Evolutionary conservation across 2,888 invertebrate species (phyloP).

Genomic region (Leuctra nigra): DNA sequence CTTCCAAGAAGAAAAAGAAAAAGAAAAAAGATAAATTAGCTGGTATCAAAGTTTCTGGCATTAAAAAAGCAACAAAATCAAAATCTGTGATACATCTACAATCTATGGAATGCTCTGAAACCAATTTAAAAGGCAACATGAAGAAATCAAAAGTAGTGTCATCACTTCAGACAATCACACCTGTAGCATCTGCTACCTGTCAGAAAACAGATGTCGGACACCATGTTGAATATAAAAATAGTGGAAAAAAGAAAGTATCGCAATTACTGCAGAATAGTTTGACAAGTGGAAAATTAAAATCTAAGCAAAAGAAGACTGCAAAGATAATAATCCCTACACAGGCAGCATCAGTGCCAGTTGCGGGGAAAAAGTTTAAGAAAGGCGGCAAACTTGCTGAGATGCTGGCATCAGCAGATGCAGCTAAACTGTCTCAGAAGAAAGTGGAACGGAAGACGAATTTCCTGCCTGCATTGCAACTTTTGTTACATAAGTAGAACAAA

Average conservation of each 20-base stretch:
- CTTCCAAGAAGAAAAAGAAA: conserved; percentile 22
- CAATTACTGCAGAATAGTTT: too few relatives aligned
- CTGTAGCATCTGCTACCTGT: too few relatives aligned
- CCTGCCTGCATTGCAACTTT: background rate
- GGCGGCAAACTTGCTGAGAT: conserved; percentile 14
- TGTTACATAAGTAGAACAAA: background rate
- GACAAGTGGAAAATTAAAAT: background rate
- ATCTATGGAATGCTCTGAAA: too few relatives aligned
- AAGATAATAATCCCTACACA: background rate
- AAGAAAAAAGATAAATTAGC: conserved; percentile 18
- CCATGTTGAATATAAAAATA: too few relatives aligned
- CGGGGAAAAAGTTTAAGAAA: conserved; percentile 7
- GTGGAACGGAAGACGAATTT: conserved; percentile 2
- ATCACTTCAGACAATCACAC: too few relatives aligned
- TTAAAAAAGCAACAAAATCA: conserved; percentile 1
- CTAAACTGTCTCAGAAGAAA: conserved; percentile 13
- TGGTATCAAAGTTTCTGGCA: conserved; percentile 10
- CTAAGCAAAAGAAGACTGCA: background rate
- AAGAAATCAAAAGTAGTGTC: too few relatives aligned
- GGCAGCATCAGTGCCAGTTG: background rate
- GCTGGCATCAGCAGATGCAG: background rate
- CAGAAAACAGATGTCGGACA: too few relatives aligned
- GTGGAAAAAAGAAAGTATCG: background rate
- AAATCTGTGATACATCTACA: too few relatives aligned
- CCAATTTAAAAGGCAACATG: too few relatives aligned